Evolutionary conservation across 2,113 vertebrate genomes (phyloP), one percentile per base, ranked within the genome.

Genomic region (Bothrops jararaca): DNA sequence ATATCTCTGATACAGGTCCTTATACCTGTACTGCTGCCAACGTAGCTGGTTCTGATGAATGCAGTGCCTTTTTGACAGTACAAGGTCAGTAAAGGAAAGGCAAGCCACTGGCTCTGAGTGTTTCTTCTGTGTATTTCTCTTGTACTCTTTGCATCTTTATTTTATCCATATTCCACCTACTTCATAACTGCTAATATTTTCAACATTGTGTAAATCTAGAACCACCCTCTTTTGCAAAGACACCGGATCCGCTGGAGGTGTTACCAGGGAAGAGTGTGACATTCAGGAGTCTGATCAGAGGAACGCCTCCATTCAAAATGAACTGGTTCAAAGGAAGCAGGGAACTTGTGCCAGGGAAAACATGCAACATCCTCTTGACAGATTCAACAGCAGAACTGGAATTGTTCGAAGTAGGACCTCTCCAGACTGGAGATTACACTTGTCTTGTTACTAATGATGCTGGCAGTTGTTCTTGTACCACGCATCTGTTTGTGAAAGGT

Each of bases 401-500:
- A 94, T 96, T 99, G 64, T 96, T 96, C 87, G 98, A 98, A 0
- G 98, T 99, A 93, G 98, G 98, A 89, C 96, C 97, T 5, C 96
- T 96, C 60, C 98, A 98, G 85, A 98, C 97, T 0, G 99, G 99
- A 92, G 99, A 99, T 94, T 99, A 99, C 89, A 99, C 98, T 39
- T 99, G 99, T 3, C 98, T 99, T 13, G 98, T 99, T 91, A 98
- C 98, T 45, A 99, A 99, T 53, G 99, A 99, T 5, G 98, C 98
- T 20, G 99, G 99, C n/a, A 99, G 98, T 89, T 98, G 98, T 91
- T 99, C 98, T 57, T 98, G 98, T 91, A 97, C 98, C 10, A 97
- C 98, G 3, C 98, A 98, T 56, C 98, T 99, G 90, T 98, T 98
- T 96, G 98, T 99, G 93, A 99, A 99, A 99, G 99, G 99, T 99